phyloP scores from a whole-genome alignment of 2,113 vertebrate species.

The Theristicus caerulescens region DNA sequence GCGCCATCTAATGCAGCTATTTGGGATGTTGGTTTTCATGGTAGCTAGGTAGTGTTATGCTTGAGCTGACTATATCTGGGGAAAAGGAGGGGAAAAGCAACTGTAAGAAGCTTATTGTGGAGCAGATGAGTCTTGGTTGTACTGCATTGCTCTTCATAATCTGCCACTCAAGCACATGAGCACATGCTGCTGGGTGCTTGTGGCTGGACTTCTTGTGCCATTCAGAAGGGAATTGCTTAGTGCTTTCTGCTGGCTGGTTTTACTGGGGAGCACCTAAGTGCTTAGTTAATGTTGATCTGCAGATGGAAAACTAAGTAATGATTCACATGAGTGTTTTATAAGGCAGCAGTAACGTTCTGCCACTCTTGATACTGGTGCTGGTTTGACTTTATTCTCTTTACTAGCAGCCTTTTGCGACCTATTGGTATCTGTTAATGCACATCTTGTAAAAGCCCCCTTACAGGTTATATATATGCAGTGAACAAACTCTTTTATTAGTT shows the following conservation, averaged over 20 bases:
- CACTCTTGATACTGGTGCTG: background rate
- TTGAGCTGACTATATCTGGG: background rate
- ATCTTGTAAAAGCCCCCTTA: background rate
- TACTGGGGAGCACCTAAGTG: background rate
- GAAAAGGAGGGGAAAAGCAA: background rate
- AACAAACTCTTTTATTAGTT: background rate
- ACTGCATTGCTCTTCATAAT: background rate
- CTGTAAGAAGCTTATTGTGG: background rate
- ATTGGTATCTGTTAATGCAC: background rate
- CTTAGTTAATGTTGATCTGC: background rate
- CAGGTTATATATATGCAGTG: background rate
- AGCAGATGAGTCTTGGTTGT: background rate
- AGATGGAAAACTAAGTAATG: background rate
- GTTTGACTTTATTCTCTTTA: background rate
- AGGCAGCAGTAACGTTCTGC: background rate
- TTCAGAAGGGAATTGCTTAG: background rate
- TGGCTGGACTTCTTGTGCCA: background rate
- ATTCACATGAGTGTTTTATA: background rate
- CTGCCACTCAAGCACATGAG: background rate
- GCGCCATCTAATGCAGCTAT: background rate
- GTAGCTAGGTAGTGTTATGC: background rate
- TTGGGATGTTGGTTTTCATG: background rate
- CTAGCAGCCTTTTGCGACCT: background rate
- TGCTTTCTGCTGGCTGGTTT: background rate
- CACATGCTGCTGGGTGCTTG: background rate